These are phyloP conservation scores for Lycia hirtaria DNA, from an alignment of 2,888 invertebrate species.

Conservation along the genomic window DNA sequence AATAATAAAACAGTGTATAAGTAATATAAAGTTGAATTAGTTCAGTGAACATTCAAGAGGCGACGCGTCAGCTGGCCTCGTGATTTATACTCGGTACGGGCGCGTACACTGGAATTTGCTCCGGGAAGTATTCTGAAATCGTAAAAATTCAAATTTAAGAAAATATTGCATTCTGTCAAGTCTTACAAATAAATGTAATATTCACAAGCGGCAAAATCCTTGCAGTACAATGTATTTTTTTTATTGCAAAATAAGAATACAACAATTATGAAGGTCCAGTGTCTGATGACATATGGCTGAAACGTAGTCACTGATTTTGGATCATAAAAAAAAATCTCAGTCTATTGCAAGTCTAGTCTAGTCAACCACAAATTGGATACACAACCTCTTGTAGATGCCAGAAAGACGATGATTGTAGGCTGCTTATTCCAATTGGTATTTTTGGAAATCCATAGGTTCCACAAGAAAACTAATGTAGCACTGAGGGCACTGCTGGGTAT, in stretches of 20 bases:
- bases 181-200: constrained; percentile 3
- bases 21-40: constrained; percentile 53
- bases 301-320: too few species aligned
- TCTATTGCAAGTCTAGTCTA: too few species aligned
- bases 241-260: not conserved
- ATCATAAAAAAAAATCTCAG: too few species aligned
- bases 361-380: too few species aligned
- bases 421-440: too few species aligned
- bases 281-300: too few species aligned
- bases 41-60: constrained; percentile 74
- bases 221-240: not conserved
- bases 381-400: too few species aligned
- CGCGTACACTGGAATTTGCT: constrained; percentile 60
- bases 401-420: too few species aligned
- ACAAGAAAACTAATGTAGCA: too few species aligned
- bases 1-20: constrained; percentile 42
- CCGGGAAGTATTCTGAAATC: constrained; percentile 36
- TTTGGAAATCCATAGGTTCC: too few species aligned
- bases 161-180: constrained; percentile 11
- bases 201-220: not conserved
- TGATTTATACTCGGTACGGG: constrained; percentile 72
- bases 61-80: constrained; percentile 67
- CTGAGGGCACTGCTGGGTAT: too few species aligned
- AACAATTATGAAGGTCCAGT: too few species aligned
- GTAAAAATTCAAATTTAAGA: constrained; percentile 36